Evolutionary conservation across 2,113 vertebrate genomes (phyloP).

Genomic region (Nycticebus coucang): DNA sequence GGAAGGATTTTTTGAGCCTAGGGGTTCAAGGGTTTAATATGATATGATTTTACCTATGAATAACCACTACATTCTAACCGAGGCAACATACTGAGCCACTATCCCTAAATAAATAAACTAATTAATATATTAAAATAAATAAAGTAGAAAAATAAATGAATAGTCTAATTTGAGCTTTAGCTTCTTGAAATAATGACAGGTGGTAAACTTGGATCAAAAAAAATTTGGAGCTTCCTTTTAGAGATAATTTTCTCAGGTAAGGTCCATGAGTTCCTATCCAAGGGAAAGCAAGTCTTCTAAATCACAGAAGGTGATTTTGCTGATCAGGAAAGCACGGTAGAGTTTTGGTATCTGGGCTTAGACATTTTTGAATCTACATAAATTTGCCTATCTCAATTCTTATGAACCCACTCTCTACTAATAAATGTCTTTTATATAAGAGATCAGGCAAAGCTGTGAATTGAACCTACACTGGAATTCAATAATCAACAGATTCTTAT

Average conservation of each 20-base stretch:
- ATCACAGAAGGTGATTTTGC: background rate
- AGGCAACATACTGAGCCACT: too few species aligned
- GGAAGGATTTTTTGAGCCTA: too few species aligned
- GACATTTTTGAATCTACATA: background rate
- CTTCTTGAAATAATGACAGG: background rate
- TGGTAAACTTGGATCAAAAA: background rate
- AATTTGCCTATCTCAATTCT: background rate
- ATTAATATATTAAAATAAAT: background rate
- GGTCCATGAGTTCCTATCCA: background rate
- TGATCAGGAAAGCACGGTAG: background rate
- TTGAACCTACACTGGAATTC: background rate
- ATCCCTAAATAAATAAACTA: too few species aligned
- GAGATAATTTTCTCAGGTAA: background rate
- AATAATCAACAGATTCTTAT: background rate
- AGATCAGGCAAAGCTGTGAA: background rate
- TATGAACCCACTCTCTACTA: background rate
- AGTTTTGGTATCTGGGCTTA: background rate
- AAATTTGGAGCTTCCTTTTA: background rate
- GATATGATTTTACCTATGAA: too few species aligned
- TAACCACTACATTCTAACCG: too few species aligned
- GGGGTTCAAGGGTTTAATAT: too few species aligned
- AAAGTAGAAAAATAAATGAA: background rate
- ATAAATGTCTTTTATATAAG: background rate
- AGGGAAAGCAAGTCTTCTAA: background rate
- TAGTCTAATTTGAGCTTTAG: background rate